Percentiles rank a stretch among this genome's conserved stretches.
Conservation (phyloP, 2,888 invertebrate species). For the Oithona nana region DNA sequence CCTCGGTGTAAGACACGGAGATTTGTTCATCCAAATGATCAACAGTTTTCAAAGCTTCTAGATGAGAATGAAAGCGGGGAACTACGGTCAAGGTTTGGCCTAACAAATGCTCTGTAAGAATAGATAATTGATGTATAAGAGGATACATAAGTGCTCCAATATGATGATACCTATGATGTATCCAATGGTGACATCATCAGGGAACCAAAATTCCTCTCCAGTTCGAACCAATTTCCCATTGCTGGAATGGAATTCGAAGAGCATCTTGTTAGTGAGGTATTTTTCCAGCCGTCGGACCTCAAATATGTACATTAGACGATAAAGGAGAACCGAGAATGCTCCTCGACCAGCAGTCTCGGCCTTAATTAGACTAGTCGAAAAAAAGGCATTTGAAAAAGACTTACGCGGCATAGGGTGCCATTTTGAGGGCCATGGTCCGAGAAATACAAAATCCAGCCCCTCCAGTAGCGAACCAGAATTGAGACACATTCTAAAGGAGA, state of each 20-base stretch:
- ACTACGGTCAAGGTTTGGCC: neutral
- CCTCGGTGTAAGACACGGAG: neutral
- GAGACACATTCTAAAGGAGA: constrained; percentile 7
- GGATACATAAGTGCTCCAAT: neutral
- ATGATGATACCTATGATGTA: constrained; percentile 10
- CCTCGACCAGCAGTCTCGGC: neutral
- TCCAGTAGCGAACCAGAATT: constrained; percentile 16
- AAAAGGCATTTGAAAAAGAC: neutral
- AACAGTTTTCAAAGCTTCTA: constrained; percentile 6
- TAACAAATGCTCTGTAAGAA: neutral
- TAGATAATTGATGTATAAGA: neutral
- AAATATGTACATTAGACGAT: neutral
- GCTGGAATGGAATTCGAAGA: neutral
- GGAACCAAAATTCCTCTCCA: constrained; percentile 16
- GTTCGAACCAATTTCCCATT: constrained; percentile 9
- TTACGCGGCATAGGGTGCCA: constrained; percentile 16
- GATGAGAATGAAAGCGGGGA: constrained; percentile 8
- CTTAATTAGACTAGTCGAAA: neutral
- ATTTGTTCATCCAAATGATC: constrained; percentile 2
- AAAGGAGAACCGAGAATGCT: neutral
- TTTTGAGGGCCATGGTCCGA: constrained; percentile 7
- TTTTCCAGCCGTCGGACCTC: neutral
- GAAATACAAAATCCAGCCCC: constrained; percentile 14
- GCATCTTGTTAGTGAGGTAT: neutral
- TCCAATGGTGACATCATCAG: constrained; percentile 15